Evolutionary conservation across 2,888 invertebrate species (phyloP), one percentile per base, ranked within the genome.

Genomic region (Drosophila austrosaltans): DNA sequence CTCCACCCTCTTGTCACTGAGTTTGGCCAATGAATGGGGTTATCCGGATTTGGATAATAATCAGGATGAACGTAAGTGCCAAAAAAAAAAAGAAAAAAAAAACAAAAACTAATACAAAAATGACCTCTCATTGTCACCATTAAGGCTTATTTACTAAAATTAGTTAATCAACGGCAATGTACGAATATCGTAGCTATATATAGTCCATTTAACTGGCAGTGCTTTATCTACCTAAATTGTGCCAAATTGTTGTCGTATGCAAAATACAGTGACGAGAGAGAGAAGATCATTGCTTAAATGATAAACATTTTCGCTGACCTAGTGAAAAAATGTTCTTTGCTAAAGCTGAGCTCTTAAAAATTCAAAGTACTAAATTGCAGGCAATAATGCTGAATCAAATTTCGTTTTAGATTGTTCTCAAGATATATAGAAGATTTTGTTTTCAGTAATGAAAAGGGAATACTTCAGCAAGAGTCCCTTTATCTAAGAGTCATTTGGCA

Each of bases 21-120:
- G 71, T 61, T 62, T 53, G 36, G 89, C 80, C 57, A 69, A 72
- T 53, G 83, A 81, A 40, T 92, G 91, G 91, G 77, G 85, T 58
- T 92, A 92, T 82, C 92, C 92, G 63, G 89, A 92, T 78, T 82
- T 89, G 65, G 91, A 90, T 56, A 73, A 69, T 12, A 83, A 89
- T 62, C 87, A 89, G 82, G 87, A 92, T 91, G 88, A 89, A 63
- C 71, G 79, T 89, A 89, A 84, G 78, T 89, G 48, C 48, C 28
- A 65, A 30, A 16, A 16, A 16, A 16, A 0, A 16, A 16, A 16
- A 16, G n/a, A 16, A 16, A 16, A 16, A 0, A 16, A 16, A 16
- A 16, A 16, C 16, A 1, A 16, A 16, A 63, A 61, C 67, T 66
- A 77, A 80, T 84, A 56, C 70, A 76, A 68, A 68, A 39, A 48